These are phyloP conservation scores for Poecile atricapillus DNA, from an alignment of 2,113 vertebrate species.

Conservation along the genomic window DNA sequence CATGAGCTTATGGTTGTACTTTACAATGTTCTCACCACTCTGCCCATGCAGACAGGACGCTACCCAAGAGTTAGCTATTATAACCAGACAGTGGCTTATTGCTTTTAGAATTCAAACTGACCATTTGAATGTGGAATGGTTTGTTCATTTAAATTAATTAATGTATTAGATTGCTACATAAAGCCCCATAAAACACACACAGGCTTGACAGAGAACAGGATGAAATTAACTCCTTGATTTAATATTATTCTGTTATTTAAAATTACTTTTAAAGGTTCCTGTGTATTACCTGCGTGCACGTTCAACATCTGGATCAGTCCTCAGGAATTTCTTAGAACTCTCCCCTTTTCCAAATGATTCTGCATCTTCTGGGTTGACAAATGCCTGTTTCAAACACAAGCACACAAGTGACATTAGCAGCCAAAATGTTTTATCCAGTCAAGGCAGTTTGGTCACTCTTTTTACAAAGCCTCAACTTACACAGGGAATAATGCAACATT, in stretches of 20 bases:
- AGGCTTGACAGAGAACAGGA: rapidly evolving
- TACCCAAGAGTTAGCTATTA: neutral
- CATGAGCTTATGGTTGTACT: neutral
- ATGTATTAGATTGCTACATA: neutral
- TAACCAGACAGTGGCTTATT: neutral
- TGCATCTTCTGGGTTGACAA: conserved; percentile 81
- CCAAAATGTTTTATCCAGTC: neutral
- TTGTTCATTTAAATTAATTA: neutral
- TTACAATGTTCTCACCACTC: neutral
- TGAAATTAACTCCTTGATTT: neutral
- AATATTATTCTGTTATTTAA: neutral
- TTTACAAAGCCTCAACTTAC: neutral
- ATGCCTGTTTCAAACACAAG: conserved; percentile 69
- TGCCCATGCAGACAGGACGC: neutral
- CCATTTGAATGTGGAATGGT: neutral
- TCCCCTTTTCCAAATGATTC: conserved; percentile 36
- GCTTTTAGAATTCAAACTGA: neutral
- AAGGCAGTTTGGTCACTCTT: neutral
- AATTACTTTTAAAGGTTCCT: neutral
- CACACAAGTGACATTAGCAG: neutral
- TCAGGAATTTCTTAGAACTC: conserved; percentile 72
- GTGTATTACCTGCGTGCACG: conserved; percentile 77
- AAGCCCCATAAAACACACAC: neutral
- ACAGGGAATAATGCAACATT: neutral
- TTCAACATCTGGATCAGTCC: conserved; percentile 79